Conservation (phyloP, 92 coral and sea anemone genomes). For the Epizoanthus illoricatus region DNA sequence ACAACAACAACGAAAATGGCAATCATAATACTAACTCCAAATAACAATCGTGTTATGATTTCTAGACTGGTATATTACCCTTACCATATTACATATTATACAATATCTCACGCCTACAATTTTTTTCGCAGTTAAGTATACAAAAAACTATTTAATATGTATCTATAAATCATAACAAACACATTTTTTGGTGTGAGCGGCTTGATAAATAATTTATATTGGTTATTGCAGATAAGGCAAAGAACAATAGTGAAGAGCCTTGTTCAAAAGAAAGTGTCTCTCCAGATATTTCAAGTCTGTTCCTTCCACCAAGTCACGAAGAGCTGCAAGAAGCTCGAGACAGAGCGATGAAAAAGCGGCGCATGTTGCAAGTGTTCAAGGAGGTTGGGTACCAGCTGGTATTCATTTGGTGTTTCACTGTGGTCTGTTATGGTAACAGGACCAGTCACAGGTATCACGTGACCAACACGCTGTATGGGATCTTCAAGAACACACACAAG, state of each 20-base stretch:
- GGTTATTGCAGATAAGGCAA: neutral
- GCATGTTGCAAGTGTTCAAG: slow-evolving; percentile 6
- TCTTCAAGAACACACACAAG: slow-evolving; percentile 24
- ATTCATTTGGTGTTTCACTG: slow-evolving; percentile 38
- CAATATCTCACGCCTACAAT: too few relatives aligned
- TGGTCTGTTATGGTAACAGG: slow-evolving; percentile 31
- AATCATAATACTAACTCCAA: too few relatives aligned
- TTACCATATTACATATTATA: too few relatives aligned
- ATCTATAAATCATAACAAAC: too few relatives aligned
- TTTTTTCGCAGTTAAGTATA: too few relatives aligned
- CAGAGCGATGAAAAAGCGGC: slow-evolving; percentile 11
- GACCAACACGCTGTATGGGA: slow-evolving; percentile 5
- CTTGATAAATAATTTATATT: too few relatives aligned
- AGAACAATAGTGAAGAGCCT: neutral
- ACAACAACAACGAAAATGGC: too few relatives aligned
- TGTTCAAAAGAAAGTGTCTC: neutral
- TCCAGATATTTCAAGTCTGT: slow-evolving; percentile 5
- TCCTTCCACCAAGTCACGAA: slow-evolving; percentile 8
- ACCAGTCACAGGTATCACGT: slow-evolving; percentile 25
- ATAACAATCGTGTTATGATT: too few relatives aligned
- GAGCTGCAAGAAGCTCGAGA: slow-evolving; percentile 20
- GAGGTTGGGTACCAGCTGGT: slow-evolving; percentile 23
- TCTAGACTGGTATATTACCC: too few relatives aligned
- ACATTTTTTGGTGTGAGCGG: too few relatives aligned
- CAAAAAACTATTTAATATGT: too few relatives aligned